Conservation (phyloP, 2,113 vertebrate genomes). For the Ictalurus punctatus region DNA sequence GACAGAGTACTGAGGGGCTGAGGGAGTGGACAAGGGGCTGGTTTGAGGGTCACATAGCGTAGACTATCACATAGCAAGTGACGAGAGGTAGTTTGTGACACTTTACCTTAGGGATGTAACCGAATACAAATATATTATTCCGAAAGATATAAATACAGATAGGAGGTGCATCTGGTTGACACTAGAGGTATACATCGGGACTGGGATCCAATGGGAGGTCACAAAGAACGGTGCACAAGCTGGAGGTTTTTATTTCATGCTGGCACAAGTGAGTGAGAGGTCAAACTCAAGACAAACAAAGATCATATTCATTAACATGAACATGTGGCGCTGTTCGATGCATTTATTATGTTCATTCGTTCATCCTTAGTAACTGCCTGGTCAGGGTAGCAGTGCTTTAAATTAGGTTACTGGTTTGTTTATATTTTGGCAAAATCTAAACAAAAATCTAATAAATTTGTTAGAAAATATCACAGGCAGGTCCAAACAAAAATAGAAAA, state of each 20-base stretch:
- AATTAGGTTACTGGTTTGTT: not conserved
- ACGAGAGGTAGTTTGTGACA: not conserved
- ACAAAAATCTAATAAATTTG: not conserved
- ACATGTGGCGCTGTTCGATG: not conserved
- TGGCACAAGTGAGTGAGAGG: not conserved
- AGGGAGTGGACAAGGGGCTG: constrained; percentile 40
- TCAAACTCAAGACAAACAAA: not conserved
- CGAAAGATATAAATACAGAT: not conserved
- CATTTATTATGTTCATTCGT: not conserved
- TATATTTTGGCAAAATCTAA: not conserved
- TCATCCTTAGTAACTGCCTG: not conserved
- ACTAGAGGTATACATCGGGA: not conserved
- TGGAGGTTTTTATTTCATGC: not conserved
- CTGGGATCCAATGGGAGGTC: not conserved
- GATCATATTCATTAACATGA: not conserved
- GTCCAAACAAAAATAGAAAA: not conserved
- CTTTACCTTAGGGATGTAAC: not conserved
- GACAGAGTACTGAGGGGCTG: constrained; percentile 38
- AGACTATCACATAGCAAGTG: not conserved
- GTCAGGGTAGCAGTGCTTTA: not conserved
- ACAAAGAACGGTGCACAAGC: not conserved
- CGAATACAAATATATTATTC: not conserved
- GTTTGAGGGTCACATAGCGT: constrained; percentile 32
- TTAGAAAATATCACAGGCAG: not conserved
- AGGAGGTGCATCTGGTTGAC: not conserved